Percentiles rank a stretch among this genome's conserved stretches.
Conservation (phyloP, 2,113 vertebrate genomes). For the Leuciscus idus region DNA sequence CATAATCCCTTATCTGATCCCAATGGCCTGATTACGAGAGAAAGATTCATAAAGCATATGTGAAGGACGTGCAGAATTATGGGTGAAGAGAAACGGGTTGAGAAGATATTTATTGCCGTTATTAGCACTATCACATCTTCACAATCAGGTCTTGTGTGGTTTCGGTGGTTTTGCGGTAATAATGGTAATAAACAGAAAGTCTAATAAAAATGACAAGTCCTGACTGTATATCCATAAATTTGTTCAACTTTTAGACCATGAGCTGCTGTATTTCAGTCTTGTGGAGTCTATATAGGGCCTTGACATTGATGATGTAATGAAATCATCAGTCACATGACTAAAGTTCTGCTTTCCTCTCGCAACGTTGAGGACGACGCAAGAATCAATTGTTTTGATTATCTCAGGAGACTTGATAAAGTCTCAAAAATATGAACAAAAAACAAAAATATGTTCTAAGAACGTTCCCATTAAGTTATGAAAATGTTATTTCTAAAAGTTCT, state of each 20-base stretch:
- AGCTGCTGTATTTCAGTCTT: not conserved
- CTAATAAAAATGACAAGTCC: not conserved
- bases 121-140: slow-evolving; percentile 35
- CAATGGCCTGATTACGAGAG: too few species aligned
- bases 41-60: not conserved
- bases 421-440: too few species aligned
- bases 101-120: slow-evolving; percentile 38
- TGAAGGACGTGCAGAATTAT: not conserved
- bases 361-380: too few species aligned
- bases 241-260: not conserved
- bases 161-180: slow-evolving; percentile 37
- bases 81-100: not conserved
- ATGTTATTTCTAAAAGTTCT: too few species aligned
- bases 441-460: too few species aligned
- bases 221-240: not conserved
- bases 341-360: not conserved
- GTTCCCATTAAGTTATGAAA: too few species aligned
- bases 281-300: not conserved
- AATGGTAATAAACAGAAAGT: not conserved
- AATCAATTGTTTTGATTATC: not conserved
- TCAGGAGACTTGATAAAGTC: too few species aligned
- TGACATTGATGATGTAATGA: slow-evolving; percentile 7
- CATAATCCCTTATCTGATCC: not conserved
- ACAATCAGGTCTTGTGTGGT: slow-evolving; percentile 40
- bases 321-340: not conserved